Conservation (phyloP, 2,113 vertebrate species). For the Triplophysa siluroides region DNA sequence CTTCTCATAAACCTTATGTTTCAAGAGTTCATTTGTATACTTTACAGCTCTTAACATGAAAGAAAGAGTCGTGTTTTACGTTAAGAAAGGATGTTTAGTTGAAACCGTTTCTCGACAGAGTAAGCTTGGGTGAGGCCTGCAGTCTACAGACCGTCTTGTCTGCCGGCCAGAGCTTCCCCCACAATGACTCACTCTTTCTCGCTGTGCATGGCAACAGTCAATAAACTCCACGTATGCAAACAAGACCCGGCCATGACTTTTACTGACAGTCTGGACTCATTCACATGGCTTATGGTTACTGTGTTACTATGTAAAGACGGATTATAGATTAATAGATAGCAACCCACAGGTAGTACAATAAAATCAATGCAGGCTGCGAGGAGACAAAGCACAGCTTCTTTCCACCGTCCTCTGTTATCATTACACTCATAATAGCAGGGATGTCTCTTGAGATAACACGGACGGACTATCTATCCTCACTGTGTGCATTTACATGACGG, state of each 20-base stretch:
- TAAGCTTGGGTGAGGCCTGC: background rate
- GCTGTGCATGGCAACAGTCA: slow-evolving; percentile 34
- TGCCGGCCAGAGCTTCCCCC: slow-evolving; percentile 46
- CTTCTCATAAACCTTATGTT: background rate
- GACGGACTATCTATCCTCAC: background rate
- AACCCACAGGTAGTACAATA: background rate
- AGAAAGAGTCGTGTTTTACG: background rate
- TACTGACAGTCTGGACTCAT: slow-evolving; percentile 21
- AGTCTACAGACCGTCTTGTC: slow-evolving; percentile 22
- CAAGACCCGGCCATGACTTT: slow-evolving; percentile 44
- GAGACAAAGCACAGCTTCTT: background rate
- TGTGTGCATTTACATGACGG: background rate
- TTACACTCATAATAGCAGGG: background rate
- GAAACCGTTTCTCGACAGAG: background rate
- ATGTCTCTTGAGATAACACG: background rate
- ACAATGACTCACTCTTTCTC: slow-evolving; percentile 70
- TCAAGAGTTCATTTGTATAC: background rate
- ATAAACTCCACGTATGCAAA: slow-evolving; percentile 17
- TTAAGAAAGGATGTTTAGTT: background rate
- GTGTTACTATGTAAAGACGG: background rate
- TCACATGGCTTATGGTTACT: background rate
- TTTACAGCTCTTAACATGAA: background rate
- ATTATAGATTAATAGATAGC: background rate
- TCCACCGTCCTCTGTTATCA: background rate
- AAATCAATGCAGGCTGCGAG: background rate